Percentiles rank a stretch among this genome's conserved stretches.
Conservation (phyloP, 2,113 vertebrate genomes). For the Ptilorrhoa leucosticta region DNA sequence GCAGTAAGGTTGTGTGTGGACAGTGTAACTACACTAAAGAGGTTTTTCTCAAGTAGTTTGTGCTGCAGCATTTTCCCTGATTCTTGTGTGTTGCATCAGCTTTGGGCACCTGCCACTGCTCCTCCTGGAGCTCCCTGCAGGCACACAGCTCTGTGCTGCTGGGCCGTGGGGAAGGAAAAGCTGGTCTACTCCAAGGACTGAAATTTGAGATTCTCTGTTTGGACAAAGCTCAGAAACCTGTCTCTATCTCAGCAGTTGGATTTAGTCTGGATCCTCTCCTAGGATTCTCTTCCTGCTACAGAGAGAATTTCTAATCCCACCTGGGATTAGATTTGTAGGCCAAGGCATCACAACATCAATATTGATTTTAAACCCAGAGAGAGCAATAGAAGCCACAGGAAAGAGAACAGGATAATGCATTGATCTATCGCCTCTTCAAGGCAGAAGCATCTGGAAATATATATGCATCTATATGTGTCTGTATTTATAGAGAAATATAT, state of each 20-base stretch:
- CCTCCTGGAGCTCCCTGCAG: background rate
- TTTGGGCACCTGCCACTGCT: background rate
- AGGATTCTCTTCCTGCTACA: background rate
- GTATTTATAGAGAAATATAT: background rate
- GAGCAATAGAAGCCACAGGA: background rate
- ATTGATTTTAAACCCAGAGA: background rate
- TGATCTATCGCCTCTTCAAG: background rate
- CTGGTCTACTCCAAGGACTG: background rate
- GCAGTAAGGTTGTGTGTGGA: background rate
- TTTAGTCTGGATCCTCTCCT: background rate
- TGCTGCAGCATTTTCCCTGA: background rate
- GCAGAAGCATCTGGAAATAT: background rate
- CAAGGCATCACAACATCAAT: background rate
- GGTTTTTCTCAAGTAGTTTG: background rate
- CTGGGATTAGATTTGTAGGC: background rate
- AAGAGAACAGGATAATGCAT: background rate
- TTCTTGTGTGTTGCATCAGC: background rate
- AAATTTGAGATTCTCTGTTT: background rate
- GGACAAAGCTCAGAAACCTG: background rate
- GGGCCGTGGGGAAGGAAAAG: fast-evolving
- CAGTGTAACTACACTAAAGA: background rate
- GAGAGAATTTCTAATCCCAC: constrained; percentile 7
- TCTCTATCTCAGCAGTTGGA: background rate
- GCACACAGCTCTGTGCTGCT: background rate
- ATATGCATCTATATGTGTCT: too few relatives aligned